phyloP scores from a whole-genome alignment of 2,113 vertebrate species.

The Ochotona curzoniae region DNA sequence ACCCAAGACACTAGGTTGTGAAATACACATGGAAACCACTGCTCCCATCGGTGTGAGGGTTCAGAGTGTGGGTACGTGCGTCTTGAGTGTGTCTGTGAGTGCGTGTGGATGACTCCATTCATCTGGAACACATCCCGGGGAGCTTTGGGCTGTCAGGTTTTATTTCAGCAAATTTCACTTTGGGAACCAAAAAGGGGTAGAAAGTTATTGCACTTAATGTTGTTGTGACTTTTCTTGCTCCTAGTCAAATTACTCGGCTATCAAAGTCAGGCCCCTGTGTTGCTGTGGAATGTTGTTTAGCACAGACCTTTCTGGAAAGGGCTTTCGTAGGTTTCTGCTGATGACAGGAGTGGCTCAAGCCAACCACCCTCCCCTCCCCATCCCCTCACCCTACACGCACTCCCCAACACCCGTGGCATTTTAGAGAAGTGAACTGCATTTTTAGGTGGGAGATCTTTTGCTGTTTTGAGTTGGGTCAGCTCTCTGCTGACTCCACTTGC shows the following conservation, averaged over 20 bases:
- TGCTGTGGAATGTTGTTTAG: conserved; percentile 72
- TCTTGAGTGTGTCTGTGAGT: neutral
- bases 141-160: conserved; percentile 85
- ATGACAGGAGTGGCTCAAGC: conserved; percentile 68
- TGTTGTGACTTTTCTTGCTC: conserved; percentile 84
- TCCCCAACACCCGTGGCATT: conserved; percentile 26
- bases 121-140: conserved; percentile 82
- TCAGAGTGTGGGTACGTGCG: neutral
- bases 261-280: conserved; percentile 82
- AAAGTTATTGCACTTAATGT: conserved; percentile 84
- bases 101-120: conserved; percentile 74
- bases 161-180: conserved; percentile 84
- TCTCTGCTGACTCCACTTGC: conserved; percentile 19
- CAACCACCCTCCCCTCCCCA: conserved; percentile 56
- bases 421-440: conserved; percentile 86
- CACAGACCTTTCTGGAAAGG: conserved; percentile 74
- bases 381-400: no score
- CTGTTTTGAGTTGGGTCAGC: conserved; percentile 59
- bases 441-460: conserved; percentile 79
- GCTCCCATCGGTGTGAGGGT: neutral
- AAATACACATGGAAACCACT: conserved; percentile 71
- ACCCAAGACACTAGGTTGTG: conserved; percentile 74
- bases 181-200: conserved; percentile 80
- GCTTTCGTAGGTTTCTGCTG: conserved; percentile 78
- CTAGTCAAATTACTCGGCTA: conserved; percentile 84